Base-by-base conservation (phyloP, 2,113 vertebrate genomes). In the Hiodon tergisus region DNA sequence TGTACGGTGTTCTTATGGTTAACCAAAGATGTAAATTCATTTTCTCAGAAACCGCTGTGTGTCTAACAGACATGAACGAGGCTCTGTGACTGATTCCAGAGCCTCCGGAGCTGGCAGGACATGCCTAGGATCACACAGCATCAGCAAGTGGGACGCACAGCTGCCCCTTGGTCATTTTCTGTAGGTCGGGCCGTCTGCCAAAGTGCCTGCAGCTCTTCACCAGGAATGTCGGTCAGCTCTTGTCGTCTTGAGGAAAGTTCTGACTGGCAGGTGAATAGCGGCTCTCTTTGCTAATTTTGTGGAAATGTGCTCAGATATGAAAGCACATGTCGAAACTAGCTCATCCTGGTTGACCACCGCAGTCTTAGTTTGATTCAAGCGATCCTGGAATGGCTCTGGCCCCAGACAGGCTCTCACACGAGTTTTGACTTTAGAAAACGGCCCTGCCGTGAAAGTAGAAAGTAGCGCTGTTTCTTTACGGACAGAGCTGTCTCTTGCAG, bases 11-110 rank as follows among this genome's bases (percentile, higher is more conserved):
- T 86, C 79, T 74, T 69, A 79, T 78, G 77, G 87, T 88, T 86
- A 87, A 88, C 87, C 85, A 83, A 78, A 69, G 61, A 81, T 83
- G 82, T 86, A 75, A 86, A 86, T 84, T 82, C 74, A 82, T 86
- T 86, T 85, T 86, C 83, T 83, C 74, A 76, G 52, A 84, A 85
- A 83, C 82, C 84, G 16, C 78, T 3, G 68, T 50, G 79, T 71
- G 80, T 81, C 79, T 77, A 75, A 78, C 67, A 60, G 78, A 77
- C 76, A 77, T 68, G 65, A 75, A 67, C 62, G 71, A 66, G 74
- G 1, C 68, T 52, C 51, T 60, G 60, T 69, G 74, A 67, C 69
- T 71, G 74, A 67, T 78, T 78, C 79, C 57, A 60, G 74, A 72
- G 75, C 67, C 69, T 69, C 67, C 80, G 77, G 78, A 77, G 71